Conservation (phyloP, 2,113 vertebrate genomes). For the human region GRCh38 chr20:57567501-57568000, state of each 20-base stretch:
- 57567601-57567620: rapidly evolving
- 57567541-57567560: background rate
- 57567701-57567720: background rate
- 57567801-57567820: background rate
- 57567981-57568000: background rate
- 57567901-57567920: background rate
- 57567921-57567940: background rate
- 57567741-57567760: background rate
- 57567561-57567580: no score
- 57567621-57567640: rapidly evolving
- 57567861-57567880: background rate
- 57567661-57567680: background rate
- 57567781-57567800: rapidly evolving
- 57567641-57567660: rapidly evolving
- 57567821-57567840: background rate
- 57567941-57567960: background rate
- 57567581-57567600: background rate
- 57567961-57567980: background rate
- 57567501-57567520: background rate
- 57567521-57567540: background rate
- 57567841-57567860: rapidly evolving
- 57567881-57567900: rapidly evolving
- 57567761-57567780: rapidly evolving
- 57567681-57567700: background rate
- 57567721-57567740: rapidly evolving